Conservation (phyloP, 2,797 vertebrate species). For the Acanthis flammea region DNA sequence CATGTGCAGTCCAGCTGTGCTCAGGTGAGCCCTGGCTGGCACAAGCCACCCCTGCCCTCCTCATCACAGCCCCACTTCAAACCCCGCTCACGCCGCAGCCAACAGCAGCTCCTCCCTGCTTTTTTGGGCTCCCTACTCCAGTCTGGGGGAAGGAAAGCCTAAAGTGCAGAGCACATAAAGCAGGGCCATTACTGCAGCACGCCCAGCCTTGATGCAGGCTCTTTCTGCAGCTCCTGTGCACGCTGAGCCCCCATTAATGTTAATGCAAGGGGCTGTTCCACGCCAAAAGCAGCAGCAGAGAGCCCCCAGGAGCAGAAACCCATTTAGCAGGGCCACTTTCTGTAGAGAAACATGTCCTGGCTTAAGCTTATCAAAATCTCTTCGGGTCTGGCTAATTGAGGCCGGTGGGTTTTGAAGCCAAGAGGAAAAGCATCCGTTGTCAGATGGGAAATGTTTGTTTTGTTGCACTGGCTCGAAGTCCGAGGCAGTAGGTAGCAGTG, state of each 20-base stretch:
- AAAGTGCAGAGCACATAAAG: neutral
- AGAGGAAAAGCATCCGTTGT: neutral
- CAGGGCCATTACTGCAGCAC: neutral
- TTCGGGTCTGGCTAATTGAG: neutral
- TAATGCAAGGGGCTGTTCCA: neutral
- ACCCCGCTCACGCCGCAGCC: fast-evolving
- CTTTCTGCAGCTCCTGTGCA: fast-evolving
- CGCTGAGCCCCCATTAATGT: neutral
- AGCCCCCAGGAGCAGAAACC: neutral
- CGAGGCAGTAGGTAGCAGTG: neutral
- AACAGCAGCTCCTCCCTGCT: neutral
- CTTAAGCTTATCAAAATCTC: neutral
- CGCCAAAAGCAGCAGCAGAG: neutral
- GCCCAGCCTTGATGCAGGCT: neutral
- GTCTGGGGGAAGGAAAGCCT: neutral
- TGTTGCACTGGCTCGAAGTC: neutral
- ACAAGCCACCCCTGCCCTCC: fast-evolving
- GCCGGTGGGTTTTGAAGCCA: neutral
- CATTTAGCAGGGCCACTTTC: neutral
- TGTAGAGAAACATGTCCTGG: neutral
- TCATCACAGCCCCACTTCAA: neutral
- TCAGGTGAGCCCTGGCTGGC: neutral
- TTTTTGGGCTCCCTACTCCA: neutral
- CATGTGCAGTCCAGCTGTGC: fast-evolving
- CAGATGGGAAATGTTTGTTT: neutral